Base-by-base conservation (phyloP, 2,113 vertebrate genomes). In the Solea senegalensis region DNA sequence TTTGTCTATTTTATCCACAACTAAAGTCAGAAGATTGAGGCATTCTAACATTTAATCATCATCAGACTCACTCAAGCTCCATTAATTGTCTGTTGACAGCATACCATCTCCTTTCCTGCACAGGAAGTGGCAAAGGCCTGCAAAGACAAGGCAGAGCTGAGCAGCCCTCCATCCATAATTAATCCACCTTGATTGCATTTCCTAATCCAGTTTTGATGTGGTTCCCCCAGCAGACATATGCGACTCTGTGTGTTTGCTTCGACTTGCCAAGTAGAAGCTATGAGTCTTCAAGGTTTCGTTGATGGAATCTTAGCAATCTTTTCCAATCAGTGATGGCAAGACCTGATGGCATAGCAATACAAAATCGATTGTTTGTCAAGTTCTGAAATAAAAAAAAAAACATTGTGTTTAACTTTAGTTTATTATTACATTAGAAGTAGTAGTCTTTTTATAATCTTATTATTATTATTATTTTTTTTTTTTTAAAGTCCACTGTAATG, bases 131-230 rank as follows among this genome's bases (percentile, higher is more conserved):
- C 40, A 10, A 48, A 65, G 73, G 62, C 74, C 60, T 69, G 69
- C 76, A 61, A 79, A 72, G 64, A 80, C 34, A 73, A 83, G 59
- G 69, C 61, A 65, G 65, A 78, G 72, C 40, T 69, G 82, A 91
- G 74, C 78, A 80, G 75, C 85, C 68, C 75, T 71, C 64, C 84
- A 88, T 90, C 76, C 76, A 87, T 92, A 90, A 92, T 90, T 90
- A 90, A 93, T 93, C 88, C 88, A 78, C 69, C 57, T 86, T 92
- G 82, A 92, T 90, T 91, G 88, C 78, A 79, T 91, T 91, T 88
- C 69, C 75, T 87, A 89, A 91, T 91, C 83, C 81, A 83, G 63
- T 82, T 86, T 85, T 86, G 80, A 87, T 80, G 87, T 73, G 51
- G 41, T 59, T 68, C 66, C 70, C 55, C 61, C 66, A 60, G 21